Conservation (phyloP, 2,797 vertebrate genomes). For the Gymnocypris eckloni region DNA sequence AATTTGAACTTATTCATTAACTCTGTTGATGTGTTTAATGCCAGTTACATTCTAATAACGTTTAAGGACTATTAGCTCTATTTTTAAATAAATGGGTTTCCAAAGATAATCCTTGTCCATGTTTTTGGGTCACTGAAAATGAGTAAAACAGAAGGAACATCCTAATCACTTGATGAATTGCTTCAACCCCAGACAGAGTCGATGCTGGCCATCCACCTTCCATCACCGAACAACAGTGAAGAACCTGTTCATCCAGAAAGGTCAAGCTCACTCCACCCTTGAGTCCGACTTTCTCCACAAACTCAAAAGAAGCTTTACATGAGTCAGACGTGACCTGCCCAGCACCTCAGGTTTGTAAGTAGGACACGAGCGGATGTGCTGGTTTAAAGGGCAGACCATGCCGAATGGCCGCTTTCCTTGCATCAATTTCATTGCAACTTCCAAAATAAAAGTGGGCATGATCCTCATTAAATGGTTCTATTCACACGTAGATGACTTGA, state of each 20-base stretch:
- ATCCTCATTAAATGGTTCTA: neutral
- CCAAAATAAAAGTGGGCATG: conserved; percentile 12
- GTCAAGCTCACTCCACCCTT: neutral
- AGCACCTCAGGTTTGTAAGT: neutral
- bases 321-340: neutral
- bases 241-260: conserved; percentile 28
- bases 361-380: conserved; percentile 3
- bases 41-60: neutral
- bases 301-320: conserved; percentile 18
- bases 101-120: neutral
- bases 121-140: neutral
- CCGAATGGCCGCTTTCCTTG: neutral
- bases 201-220: neutral
- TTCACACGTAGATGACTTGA: neutral
- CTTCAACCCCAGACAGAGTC: neutral
- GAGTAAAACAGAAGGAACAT: neutral
- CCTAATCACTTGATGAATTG: neutral
- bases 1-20: neutral
- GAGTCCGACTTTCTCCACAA: neutral
- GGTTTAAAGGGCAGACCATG: neutral
- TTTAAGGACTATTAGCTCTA: neutral
- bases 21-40: neutral
- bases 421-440: neutral
- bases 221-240: neutral
- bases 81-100: conserved; percentile 1